A percentile compares a stretch with the other conserved stretches of the same genome.
phyloP scores from a whole-genome alignment of 2,888 invertebrate species.

The Halocaridina rubra region DNA sequence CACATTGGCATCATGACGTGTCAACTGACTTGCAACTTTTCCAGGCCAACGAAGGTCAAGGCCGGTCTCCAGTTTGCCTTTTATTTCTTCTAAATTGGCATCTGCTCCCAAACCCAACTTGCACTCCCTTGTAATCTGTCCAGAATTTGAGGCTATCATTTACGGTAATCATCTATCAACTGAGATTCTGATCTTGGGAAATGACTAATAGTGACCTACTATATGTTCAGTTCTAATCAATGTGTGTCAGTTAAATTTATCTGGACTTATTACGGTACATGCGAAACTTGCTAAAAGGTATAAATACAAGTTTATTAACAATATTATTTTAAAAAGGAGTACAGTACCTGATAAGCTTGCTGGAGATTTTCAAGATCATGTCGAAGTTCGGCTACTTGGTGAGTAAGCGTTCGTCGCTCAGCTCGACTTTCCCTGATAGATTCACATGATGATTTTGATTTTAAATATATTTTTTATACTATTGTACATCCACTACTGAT shows the following conservation, averaged over 20 bases:
- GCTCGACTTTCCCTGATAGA: slow-evolving; percentile 31
- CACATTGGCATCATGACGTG: slow-evolving; percentile 30
- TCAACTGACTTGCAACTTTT: slow-evolving; percentile 38
- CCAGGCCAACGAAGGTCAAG: slow-evolving; percentile 47
- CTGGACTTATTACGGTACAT: too few species aligned
- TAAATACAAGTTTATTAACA: too few species aligned
- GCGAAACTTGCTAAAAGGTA: too few species aligned
- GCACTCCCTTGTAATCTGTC: slow-evolving; percentile 42
- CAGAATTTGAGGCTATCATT: too few species aligned
- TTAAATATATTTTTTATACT: neutral
- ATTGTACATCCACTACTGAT: neutral
- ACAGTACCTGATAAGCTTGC: slow-evolving; percentile 40
- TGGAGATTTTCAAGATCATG: neutral
- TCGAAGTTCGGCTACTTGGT: slow-evolving; percentile 31
- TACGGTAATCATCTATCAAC: too few species aligned
- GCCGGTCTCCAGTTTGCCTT: slow-evolving; percentile 7
- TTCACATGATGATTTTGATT: neutral
- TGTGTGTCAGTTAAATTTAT: too few species aligned
- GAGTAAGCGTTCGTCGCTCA: slow-evolving; percentile 20
- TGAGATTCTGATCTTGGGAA: too few species aligned
- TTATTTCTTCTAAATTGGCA: slow-evolving; percentile 6
- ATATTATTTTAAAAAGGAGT: too few species aligned
- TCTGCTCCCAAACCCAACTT: slow-evolving; percentile 30
- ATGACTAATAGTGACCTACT: too few species aligned
- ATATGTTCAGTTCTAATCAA: too few species aligned